Conservation (phyloP, 1,140 invertebrate genomes). For the Drosophila pseudoananassae region DNA sequence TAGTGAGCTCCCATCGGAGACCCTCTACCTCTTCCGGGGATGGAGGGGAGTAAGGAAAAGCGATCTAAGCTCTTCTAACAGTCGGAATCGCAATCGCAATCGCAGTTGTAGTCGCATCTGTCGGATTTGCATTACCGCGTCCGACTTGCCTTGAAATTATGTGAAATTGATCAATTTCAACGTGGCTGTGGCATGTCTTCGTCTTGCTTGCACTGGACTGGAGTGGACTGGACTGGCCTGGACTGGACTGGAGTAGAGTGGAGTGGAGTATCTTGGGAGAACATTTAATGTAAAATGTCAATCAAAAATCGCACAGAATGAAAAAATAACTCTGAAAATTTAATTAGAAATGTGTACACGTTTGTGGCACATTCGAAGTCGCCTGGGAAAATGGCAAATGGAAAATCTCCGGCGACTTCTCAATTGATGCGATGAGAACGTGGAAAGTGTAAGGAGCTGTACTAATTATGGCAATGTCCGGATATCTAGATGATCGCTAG, state of each 20-base stretch:
- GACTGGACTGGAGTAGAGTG: too few relatives aligned
- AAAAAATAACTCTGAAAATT: constrained; percentile 70
- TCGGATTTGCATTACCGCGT: constrained; percentile 80
- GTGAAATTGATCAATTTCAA: constrained; percentile 83
- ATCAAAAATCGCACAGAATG: constrained; percentile 76
- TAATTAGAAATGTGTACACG: constrained; percentile 73
- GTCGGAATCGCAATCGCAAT: constrained; percentile 9
- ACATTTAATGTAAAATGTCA: constrained; percentile 81
- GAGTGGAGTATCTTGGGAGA: too few relatives aligned
- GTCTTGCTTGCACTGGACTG: too few relatives aligned
- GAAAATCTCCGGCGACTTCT: constrained; percentile 49
- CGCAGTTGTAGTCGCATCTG: constrained; percentile 66
- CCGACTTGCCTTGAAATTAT: constrained; percentile 81
- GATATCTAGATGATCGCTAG: neutral
- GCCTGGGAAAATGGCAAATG: constrained; percentile 67
- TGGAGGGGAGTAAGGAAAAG: neutral
- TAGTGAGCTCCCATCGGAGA: neutral
- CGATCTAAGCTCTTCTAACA: constrained; percentile 70
- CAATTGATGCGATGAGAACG: constrained; percentile 63
- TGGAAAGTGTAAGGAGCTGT: constrained; percentile 16
- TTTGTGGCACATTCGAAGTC: constrained; percentile 15
- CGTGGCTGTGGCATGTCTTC: constrained; percentile 39
- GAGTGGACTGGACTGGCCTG: too few relatives aligned
- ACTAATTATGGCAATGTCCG: constrained; percentile 24
- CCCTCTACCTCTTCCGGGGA: too few relatives aligned